A percentile compares a stretch with the other conserved stretches of the same genome.
Evolutionary conservation across 2,113 vertebrate species (phyloP).

Genomic region (Forbesichthys papilliferus): DNA sequence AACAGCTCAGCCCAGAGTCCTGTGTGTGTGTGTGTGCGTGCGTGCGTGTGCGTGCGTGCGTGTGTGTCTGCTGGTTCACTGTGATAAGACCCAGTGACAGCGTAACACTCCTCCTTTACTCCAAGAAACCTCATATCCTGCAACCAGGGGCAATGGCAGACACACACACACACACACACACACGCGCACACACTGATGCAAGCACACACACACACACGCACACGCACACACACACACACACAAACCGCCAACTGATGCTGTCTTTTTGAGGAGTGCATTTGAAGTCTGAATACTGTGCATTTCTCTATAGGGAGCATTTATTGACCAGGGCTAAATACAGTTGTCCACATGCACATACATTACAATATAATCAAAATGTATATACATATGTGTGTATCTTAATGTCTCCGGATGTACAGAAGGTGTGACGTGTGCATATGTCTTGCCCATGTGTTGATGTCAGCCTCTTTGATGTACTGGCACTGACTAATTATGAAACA

Average conservation of each 20-base stretch:
- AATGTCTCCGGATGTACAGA: not conserved
- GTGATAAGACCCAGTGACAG: slow-evolving; percentile 60
- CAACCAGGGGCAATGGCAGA: slow-evolving; percentile 52
- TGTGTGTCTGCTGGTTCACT: slow-evolving; percentile 45
- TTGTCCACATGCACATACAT: slow-evolving; percentile 17
- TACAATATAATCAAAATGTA: not conserved
- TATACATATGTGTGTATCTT: not conserved
- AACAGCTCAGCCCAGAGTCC: slow-evolving; percentile 23
- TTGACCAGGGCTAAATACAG: slow-evolving; percentile 37
- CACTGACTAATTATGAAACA: no score
- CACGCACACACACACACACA: not conserved
- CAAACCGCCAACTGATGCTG: not conserved
- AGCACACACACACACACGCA: not conserved
- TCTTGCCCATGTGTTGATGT: no score
- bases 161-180: not conserved
- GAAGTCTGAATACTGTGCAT: no score
- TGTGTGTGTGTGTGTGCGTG: not conserved
- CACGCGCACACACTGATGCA: no score
- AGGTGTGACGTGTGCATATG: not conserved
- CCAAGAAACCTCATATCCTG: slow-evolving; percentile 44
- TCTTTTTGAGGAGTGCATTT: no score
- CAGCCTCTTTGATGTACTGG: no score
- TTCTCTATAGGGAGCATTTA: slow-evolving; percentile 16
- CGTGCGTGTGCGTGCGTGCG: slow-evolving; percentile 21
- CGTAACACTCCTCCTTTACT: slow-evolving; percentile 31